Evolutionary conservation across 2,888 invertebrate species (phyloP), one percentile per base, ranked within the genome.

Genomic region (Andrena trimmerana): DNA sequence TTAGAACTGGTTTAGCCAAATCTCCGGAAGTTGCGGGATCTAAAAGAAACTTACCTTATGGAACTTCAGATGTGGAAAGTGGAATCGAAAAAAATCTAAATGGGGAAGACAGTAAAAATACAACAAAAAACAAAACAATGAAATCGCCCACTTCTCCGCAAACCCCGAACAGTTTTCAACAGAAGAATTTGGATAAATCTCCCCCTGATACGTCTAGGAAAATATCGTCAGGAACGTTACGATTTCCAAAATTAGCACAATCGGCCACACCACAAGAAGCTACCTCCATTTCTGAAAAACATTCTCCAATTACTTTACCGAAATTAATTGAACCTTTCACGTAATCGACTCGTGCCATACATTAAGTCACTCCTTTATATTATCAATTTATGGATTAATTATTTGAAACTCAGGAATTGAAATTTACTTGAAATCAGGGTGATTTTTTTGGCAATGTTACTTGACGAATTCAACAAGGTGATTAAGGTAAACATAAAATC

Each of bases 1-100:
- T 93, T 31, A 88, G 91, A 36, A 90, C 89, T 50, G 87, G 92
- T 75, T 71, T 92, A 60, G 88, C 89, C 10, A 91, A 86, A 78
- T 88, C 92, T 20, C 89, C 92, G 27, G 90, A 89, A 27, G 36
- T 79, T 7, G 36, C 68, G 6, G 66, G 60, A 13, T 54, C 84
- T 7, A 81, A 42, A 29, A 67, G 60, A 20, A 72, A 4, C n/a
- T 33, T 54, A 2, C 7, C 65, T 16, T 16, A 20, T n/a, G 66
- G 81, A 33, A 57, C 33, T 10, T n/a, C 7, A n/a, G 60, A 73
- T 16, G 10, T 8, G 16, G 73, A 62, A 36, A 48, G 27, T 27
- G 59, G 16, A 24, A 62, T 8, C 7, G 71, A 54, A 59, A 72
- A 54, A 8, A 63, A 20, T 66, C 24, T 24, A 5, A 78, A 50